phyloP scores from a whole-genome alignment of 2,888 invertebrate genomes.

The Leucophenga montana region DNA sequence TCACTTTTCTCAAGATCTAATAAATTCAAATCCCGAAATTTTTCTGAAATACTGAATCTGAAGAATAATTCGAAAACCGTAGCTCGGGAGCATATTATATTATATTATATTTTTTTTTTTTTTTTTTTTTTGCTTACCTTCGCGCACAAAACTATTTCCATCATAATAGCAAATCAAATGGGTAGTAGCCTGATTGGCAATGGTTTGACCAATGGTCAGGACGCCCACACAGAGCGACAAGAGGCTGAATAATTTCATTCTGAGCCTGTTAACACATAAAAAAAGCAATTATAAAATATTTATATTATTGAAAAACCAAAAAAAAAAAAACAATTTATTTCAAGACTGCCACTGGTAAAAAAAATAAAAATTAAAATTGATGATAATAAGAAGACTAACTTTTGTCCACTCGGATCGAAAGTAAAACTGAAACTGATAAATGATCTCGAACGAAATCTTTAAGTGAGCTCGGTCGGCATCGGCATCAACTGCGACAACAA shows the following conservation, averaged over 20 bases:
- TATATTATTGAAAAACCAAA: constrained; percentile 28
- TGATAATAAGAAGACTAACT: constrained; percentile 50
- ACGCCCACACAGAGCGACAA: constrained; percentile 58
- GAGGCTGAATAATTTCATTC: constrained; percentile 64
- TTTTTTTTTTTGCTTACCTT: constrained; percentile 60
- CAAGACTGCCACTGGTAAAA: constrained; percentile 31
- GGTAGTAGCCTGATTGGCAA: constrained; percentile 46
- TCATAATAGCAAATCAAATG: constrained; percentile 69
- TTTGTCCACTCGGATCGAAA: constrained; percentile 55
- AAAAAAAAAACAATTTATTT: constrained; percentile 25
- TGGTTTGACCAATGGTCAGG: constrained; percentile 51
- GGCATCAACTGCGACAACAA: constrained; percentile 9
- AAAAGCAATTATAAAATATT: constrained; percentile 18
- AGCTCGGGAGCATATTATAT: no score
- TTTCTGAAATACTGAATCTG: not conserved
- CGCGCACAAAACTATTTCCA: constrained; percentile 65
- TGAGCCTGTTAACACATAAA: constrained; percentile 34
- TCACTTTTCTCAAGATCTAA: no score
- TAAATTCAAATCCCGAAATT: no score
- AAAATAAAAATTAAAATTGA: not conserved
- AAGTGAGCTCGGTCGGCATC: constrained; percentile 52
- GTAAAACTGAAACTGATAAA: constrained; percentile 58
- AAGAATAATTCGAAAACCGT: no score
- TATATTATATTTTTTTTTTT: not conserved
- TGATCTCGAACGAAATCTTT: constrained; percentile 49